Base-by-base conservation (phyloP, 2,113 vertebrate genomes). In the Chaetura pelagica region DNA sequence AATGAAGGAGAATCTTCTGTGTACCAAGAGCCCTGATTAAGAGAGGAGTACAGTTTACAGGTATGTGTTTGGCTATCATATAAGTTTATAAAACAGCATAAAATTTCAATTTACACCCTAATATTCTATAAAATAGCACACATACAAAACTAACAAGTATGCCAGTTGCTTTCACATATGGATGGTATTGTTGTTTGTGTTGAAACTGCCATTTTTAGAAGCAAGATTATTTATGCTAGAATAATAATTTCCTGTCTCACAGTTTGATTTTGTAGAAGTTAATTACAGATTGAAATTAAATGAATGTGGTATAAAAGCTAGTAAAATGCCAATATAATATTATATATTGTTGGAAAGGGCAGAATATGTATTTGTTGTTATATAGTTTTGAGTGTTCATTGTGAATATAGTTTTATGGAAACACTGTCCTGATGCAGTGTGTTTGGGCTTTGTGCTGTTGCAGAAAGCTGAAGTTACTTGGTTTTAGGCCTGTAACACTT, bases 61-160 rank as follows among this genome's bases (percentile, higher is more conserved):
- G 97, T 97, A 96, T 96, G 89, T 98, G 92, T 87, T 97, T 97
- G 96, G 94, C 93, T 97, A 96, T 97, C 97, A 97, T 98, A 93
- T 97, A 98, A 97, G 94, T 97, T 98, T 98, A 98, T 98, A 97
- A 98, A 98, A 98, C 98, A 95, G 96, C 96, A 96, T 97, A 97
- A 97, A 98, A 97, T 98, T 98, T 98, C 97, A 98, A 96, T 98
- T 98, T 98, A 97, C 92, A 94, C 95, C 71, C 78, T 96, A 97
- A 97, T 97, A 96, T 92, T 97, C 93, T 96, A 87, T 96, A 96
- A 98, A 98, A 97, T 95, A 98, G 97, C 92, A 84, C 97, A 91
- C 94, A 69, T 89, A 94, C 95, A 98, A 95, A 98, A 93, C 87
- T 97, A 97, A 92, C 97, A 98, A 97, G 91, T 91, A 82, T 93